Base-by-base conservation (phyloP, 2,113 vertebrate species). In the Nycticorax nycticorax region DNA sequence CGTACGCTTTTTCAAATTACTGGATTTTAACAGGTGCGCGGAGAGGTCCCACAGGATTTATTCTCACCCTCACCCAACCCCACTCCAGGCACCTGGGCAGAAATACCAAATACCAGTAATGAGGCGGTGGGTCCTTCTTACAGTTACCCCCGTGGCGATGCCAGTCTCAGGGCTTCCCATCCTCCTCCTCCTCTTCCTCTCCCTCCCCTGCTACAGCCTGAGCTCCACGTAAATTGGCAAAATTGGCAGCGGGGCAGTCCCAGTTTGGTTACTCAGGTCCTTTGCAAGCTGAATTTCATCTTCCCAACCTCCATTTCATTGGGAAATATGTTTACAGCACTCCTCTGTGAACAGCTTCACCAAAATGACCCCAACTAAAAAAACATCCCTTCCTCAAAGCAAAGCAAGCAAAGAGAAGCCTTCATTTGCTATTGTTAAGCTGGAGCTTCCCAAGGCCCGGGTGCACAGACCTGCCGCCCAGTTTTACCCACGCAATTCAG, bases 81-180 rank as follows among this genome's bases (percentile, higher is more conserved):
- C 78, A 17, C 5, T 66, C 45, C 33, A 59, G 62, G 32, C 5
- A 30, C 19, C 12, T 43, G 64, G 33, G 22, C 33, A 64, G 59
- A 91, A 90, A 71, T 67, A 67, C 9, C 2, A 1, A 30, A 24
- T 19, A 24, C 14, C 21, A 19, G 24, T 11, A 37, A 50, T 62
- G 55, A 33, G 32, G 21, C 72, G 32, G 21, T 75, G 28, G 10
- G 24, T 92, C 24, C 10, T 73, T 83, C 71, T 53, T 35, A 76
- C 53, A 33, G 33, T 14, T 56, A 48, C 3, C 0, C 1, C 17
- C 1, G 1, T 12, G 28, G 55, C 24, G 14, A 86, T 3, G 8
- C 3, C 69, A 78, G 7, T 75, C 28, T 60, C 4, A 3, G 22
- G 14, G 10, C 16, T 53, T 63, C 14, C 59, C 14, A 5, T 16